Evolutionary conservation across 2,797 vertebrate genomes (phyloP), one percentile per base, ranked within the genome.

Genomic region (Scolopax rusticola): DNA sequence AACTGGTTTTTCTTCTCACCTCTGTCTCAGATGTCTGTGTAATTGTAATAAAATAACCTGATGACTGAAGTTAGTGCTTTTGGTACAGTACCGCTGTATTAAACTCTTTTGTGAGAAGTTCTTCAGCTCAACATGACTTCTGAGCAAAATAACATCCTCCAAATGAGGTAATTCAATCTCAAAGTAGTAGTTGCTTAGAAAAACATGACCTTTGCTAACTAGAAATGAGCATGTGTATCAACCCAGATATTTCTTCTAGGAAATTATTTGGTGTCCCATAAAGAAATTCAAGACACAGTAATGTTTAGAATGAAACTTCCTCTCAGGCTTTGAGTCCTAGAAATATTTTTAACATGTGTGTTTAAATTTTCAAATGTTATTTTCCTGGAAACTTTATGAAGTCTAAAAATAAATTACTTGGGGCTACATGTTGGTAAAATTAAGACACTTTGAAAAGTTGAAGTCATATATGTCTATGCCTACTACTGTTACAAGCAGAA

Each of bases 1-100:
- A 96, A 95, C 93, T 89, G 91, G 93, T 97, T 96, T 96, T 96
- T 96, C 95, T 93, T 93, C 91, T 89, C 87, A 83, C 82, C 64
- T 84, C 86, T 68, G 65, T 74, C 94, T 95, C 84, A 85, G 84
- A 95, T 94, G 81, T 70, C 89, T 87, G 60, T 24, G 43, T 82
- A 95, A 95, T 92, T 96, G 93, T 47, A 90, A 69, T 60, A 84
- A 82, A 87, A 84, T 69, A 94, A 89, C 45, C 50, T 64, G 38
- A 88, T 74, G 74, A 90, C 63, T 93, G 41, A 80, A 94, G 56
- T 38, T n/a, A 79, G 51, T 47, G 47, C 48, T 90, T 76, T 59
- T 67, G 27, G 38, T 89, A 80, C 51, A 80, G 71, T 63, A 47
- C 4, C 15, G 50, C 18, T 64, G 84, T 13, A 80, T 5, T 65